These are phyloP conservation scores for Acleris cristana DNA, from an alignment of 2,888 invertebrate species.

Conservation along the genomic window DNA sequence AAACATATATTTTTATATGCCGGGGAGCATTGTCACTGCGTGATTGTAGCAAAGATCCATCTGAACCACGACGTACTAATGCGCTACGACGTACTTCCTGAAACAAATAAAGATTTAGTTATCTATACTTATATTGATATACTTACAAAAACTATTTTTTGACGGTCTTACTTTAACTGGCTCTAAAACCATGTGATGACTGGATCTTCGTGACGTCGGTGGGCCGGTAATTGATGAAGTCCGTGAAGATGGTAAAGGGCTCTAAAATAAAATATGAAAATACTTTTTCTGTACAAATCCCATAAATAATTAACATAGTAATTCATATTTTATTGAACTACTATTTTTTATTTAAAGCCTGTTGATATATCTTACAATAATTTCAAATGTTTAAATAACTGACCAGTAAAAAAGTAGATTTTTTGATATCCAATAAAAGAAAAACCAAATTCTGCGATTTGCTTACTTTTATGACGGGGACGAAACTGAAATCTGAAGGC, in stretches of 20 bases:
- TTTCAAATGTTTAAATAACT: too few species aligned
- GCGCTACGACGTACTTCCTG: constrained; percentile 72
- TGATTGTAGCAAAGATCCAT: constrained; percentile 71
- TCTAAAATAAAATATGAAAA: constrained; percentile 49
- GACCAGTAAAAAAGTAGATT: too few species aligned
- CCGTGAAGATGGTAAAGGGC: constrained; percentile 68
- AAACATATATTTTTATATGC: constrained; percentile 75
- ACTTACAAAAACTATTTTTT: not conserved
- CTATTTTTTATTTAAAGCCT: too few species aligned
- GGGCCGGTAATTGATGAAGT: constrained; percentile 75
- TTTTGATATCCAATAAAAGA: too few species aligned
- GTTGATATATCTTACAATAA: too few species aligned
- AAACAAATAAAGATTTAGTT: constrained; percentile 30
- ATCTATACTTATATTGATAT: not conserved
- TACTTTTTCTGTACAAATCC: too few species aligned
- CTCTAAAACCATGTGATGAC: constrained; percentile 72
- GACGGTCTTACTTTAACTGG: constrained; percentile 62
- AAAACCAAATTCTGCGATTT: too few species aligned
- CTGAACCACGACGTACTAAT: constrained; percentile 73
- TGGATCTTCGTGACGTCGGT: constrained; percentile 74
- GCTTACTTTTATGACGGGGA: constrained; percentile 69
- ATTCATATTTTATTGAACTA: too few species aligned
- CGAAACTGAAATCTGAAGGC: constrained; percentile 75
- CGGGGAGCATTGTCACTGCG: constrained; percentile 58
- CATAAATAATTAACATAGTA: too few species aligned